Evolutionary conservation across 1,140 invertebrate genomes (phyloP), one percentile per base, ranked within the genome.

Genomic region (Augochlora pura): DNA sequence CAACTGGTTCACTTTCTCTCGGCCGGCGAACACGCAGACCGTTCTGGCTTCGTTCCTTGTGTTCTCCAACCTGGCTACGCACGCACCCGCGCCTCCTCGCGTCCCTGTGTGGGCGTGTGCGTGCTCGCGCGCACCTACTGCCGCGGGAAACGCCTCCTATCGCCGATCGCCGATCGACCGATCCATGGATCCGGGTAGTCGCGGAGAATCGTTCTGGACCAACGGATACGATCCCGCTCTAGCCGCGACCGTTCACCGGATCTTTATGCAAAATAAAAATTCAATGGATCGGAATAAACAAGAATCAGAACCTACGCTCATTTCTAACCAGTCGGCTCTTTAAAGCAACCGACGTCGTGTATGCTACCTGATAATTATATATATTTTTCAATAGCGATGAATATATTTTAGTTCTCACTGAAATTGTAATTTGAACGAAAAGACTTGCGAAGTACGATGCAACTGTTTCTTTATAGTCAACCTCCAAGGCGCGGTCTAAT

Each of bases 1-100:
- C 89, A 89, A 91, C 91, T 91, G 90, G 89, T 91, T 90, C 90
- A 91, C 91, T 91, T 91, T 91, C 91, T 91, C 91, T 91, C 88
- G 87, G 82, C 72, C 87, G 88, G 88, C 86, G 83, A 89, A 87
- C 89, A 86, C 88, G 62, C 71, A 68, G 66, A 60, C 84, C 77
- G 68, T 72, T 86, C 75, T 87, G 65, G 71, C 80, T 87, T 68
- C 80, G 72, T 75, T 85, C 42, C 12, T 46, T 64, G 65, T 62
- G 72, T 71, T 69, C 54, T 27, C 49, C 49, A 64, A n/a, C 18
- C 42, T 64, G 23, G 42, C 57, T n/a, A n/a, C n/a, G n/a, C 18
- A 32, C 42, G 21, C 57, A 46, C 21, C 16, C 23, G 12, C 27
- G 38, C 49, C 25, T 10, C n/a, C 27, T 14, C n/a, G 16, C n/a